Evolutionary conservation across 2,797 vertebrate species (phyloP), one percentile per base, ranked within the genome.

Genomic region (Chaenodraco wilsoni): DNA sequence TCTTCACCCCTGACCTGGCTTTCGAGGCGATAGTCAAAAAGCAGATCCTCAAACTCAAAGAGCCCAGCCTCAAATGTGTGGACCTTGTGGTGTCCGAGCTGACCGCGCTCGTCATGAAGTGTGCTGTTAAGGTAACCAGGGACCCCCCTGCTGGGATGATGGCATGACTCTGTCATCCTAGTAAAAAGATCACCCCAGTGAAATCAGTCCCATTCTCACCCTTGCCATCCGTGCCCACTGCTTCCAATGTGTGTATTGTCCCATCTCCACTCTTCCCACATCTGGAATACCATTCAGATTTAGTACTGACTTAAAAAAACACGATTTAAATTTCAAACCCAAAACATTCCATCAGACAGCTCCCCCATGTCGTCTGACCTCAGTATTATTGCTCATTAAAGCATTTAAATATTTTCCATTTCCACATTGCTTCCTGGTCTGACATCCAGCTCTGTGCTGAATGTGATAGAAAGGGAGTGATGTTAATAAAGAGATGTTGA

Each of bases 21-120:
- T 97, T 97, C 88, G 96, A 96, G 93, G 95, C 96, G 88, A 96
- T 97, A 90, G 96, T 96, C 94, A 97, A 96, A 97, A 97, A 96
- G 91, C 97, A 96, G 95, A 95, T 97, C 92, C 94, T 95, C 93
- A 97, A 97, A 93, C 96, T 98, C 84, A 97, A 95, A 95, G 96
- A 95, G 82, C 96, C 97, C 50, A 96, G 96, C 93, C 92, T 97
- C 95, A 96, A 96, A 94, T 97, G 96, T 86, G 96, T 97, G 93
- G 96, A 97, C 85, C 94, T 97, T 81, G 97, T 97, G 93, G 94
- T 97, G 91, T 96, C 94, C 67, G 96, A 97, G 82, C 94, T 97
- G 93, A 95, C 95, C 81, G 92, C 95, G 0, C 95, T 97, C 94
- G 89, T 96, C 95, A 95, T 95, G 95, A 97, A 96, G 93, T 96